Conservation (phyloP, 2,113 vertebrate species). For the Steatornis caripensis region DNA sequence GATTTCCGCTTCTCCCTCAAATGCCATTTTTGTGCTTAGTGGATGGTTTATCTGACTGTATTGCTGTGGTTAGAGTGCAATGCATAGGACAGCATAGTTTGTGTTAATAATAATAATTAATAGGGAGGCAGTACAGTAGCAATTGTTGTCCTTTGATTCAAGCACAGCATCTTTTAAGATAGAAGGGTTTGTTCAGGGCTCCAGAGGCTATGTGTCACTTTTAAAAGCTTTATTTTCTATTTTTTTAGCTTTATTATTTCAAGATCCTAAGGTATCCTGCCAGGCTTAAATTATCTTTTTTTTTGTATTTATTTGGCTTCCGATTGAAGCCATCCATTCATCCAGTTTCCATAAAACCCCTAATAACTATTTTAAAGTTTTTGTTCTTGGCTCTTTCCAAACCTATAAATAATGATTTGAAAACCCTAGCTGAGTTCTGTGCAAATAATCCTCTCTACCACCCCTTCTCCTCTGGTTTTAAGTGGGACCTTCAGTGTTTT, state of each 20-base stretch:
- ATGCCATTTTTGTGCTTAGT: background rate
- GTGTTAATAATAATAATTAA: background rate
- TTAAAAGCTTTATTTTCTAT: constrained; percentile 11
- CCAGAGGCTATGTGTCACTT: constrained; percentile 2
- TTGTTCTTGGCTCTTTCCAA: constrained; percentile 67
- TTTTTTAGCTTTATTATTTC: constrained; percentile 52
- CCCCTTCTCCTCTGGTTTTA: background rate
- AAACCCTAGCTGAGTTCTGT: constrained; percentile 61
- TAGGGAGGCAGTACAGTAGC: background rate
- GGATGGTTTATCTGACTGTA: background rate
- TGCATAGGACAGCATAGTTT: background rate
- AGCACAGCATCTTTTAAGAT: background rate
- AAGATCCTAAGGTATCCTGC: constrained; percentile 34
- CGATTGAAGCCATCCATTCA: constrained; percentile 59
- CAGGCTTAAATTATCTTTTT: constrained; percentile 56
- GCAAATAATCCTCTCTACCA: constrained; percentile 44
- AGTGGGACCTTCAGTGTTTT: background rate
- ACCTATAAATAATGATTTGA: constrained; percentile 70
- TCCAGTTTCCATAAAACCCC: constrained; percentile 70
- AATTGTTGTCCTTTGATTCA: background rate
- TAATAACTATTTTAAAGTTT: constrained; percentile 73
- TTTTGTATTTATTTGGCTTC: constrained; percentile 61
- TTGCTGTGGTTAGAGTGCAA: background rate
- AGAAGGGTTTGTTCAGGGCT: background rate
- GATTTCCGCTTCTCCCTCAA: background rate